Percentiles rank a stretch among this genome's conserved stretches.
Conservation (phyloP, 2,888 invertebrate species). For the Chymomyza amoena region DNA sequence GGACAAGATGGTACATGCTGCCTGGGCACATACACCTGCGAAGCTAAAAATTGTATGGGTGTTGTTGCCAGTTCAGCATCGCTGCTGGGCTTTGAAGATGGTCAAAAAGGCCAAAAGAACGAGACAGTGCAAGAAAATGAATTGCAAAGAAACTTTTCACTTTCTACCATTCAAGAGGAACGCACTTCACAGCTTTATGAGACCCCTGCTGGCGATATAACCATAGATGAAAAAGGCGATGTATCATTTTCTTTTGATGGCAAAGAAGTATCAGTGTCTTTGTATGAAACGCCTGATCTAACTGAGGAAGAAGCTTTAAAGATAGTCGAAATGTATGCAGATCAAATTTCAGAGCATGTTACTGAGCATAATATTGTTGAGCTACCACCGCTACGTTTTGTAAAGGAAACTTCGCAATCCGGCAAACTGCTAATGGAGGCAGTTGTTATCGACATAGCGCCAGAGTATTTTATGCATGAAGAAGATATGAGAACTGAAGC, state of each 20-base stretch:
- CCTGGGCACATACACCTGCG: slow-evolving; percentile 93
- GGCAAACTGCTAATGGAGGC: slow-evolving; percentile 94
- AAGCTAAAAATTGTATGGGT: slow-evolving; percentile 95
- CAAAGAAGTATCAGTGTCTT: slow-evolving; percentile 92
- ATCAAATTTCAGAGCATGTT: slow-evolving; percentile 93
- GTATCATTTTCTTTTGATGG: slow-evolving; percentile 95
- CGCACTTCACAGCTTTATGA: slow-evolving; percentile 93
- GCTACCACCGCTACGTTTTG: slow-evolving; percentile 91
- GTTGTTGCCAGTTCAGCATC: slow-evolving; percentile 93
- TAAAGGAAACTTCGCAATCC: slow-evolving; percentile 92
- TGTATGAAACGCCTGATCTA: slow-evolving; percentile 94
- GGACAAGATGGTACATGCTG: slow-evolving; percentile 95
- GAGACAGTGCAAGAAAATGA: slow-evolving; percentile 79
- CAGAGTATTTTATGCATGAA: slow-evolving; percentile 88
- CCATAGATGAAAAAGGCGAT: slow-evolving; percentile 90
- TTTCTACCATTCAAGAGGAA: slow-evolving; percentile 95
- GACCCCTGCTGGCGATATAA: slow-evolving; percentile 87
- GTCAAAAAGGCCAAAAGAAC: slow-evolving; percentile 80
- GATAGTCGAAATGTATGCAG: slow-evolving; percentile 96
- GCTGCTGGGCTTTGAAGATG: slow-evolving; percentile 91
- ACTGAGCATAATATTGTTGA: slow-evolving; percentile 91
- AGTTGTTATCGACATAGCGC: slow-evolving; percentile 92
- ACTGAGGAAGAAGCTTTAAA: slow-evolving; percentile 95
- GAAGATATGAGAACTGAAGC: slow-evolving; percentile 92
- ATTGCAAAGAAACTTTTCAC: slow-evolving; percentile 86